These are phyloP conservation scores for Antechinus stuartii DNA, from an alignment of 2,113 vertebrate species.

Conservation along the genomic window DNA sequence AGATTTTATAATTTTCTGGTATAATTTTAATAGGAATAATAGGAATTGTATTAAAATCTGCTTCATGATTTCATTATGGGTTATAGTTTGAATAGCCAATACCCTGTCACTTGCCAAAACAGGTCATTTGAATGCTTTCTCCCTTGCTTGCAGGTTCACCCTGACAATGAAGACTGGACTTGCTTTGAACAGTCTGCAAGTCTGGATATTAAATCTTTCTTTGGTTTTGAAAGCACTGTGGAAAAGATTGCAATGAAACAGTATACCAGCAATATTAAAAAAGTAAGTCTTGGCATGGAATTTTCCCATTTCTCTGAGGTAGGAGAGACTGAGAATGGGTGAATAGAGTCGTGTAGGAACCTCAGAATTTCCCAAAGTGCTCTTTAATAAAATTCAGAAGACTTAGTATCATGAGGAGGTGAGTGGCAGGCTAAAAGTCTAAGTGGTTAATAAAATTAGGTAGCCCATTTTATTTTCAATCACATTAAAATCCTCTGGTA, in stretches of 20 bases:
- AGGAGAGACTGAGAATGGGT: neutral
- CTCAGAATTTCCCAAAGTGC: neutral
- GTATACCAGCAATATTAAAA: conserved; percentile 96
- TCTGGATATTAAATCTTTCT: conserved; percentile 98
- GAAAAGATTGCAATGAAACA: conserved; percentile 99
- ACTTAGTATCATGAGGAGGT: accelerated
- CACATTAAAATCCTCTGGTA: accelerated
- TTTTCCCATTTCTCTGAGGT: neutral
- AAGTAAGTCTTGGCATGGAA: conserved; percentile 83
- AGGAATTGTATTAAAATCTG: neutral
- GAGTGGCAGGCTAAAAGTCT: accelerated
- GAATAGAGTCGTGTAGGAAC: neutral
- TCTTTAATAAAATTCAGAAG: accelerated
- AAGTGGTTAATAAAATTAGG: accelerated
- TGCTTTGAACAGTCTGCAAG: conserved; percentile 97
- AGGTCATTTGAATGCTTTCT: neutral
- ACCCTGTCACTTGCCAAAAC: accelerated
- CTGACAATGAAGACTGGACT: conserved; percentile 97
- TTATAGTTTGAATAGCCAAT: neutral
- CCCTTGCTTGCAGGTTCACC: conserved; percentile 90
- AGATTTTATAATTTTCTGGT: neutral
- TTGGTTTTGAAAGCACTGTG: conserved; percentile 97
- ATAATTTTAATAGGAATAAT: neutral
- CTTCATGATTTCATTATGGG: neutral
- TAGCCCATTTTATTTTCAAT: accelerated